Evolutionary conservation across 2,113 vertebrate genomes (phyloP).

Genomic region (Edolisoma coerulescens): DNA sequence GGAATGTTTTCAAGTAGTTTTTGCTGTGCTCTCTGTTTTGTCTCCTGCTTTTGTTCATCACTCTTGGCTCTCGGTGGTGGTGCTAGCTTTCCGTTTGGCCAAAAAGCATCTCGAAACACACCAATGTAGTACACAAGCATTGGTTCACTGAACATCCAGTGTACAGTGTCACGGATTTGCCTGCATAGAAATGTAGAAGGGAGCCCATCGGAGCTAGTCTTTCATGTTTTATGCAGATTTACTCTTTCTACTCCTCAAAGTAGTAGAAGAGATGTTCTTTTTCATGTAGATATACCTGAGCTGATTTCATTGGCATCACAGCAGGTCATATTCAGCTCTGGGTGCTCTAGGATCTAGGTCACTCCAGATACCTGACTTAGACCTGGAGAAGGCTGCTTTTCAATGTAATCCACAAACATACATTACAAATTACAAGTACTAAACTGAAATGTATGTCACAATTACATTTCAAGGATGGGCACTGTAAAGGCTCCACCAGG

Average conservation of each 20-base stretch:
- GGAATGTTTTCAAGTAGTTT: constrained; percentile 98
- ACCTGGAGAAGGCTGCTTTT: background rate
- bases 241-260: background rate
- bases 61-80: constrained; percentile 76
- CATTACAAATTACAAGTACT: background rate
- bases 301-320: background rate
- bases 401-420: background rate
- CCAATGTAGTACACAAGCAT: constrained; percentile 95
- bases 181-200: constrained; percentile 57
- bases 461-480: background rate
- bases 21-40: constrained; percentile 92
- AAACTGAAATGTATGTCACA: background rate
- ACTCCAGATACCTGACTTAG: background rate
- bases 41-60: constrained; percentile 80
- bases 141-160: constrained; percentile 96
- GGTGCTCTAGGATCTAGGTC: background rate
- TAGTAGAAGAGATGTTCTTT: background rate
- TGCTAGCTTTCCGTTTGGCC: constrained; percentile 90
- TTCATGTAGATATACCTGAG: background rate
- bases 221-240: background rate
- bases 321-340: background rate
- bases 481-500: background rate
- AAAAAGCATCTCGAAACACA: constrained; percentile 92
- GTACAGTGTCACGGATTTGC: constrained; percentile 96
- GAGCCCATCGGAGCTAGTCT: background rate